Base-by-base conservation (phyloP, 2,888 invertebrate genomes). In the Aplocera efformata region DNA sequence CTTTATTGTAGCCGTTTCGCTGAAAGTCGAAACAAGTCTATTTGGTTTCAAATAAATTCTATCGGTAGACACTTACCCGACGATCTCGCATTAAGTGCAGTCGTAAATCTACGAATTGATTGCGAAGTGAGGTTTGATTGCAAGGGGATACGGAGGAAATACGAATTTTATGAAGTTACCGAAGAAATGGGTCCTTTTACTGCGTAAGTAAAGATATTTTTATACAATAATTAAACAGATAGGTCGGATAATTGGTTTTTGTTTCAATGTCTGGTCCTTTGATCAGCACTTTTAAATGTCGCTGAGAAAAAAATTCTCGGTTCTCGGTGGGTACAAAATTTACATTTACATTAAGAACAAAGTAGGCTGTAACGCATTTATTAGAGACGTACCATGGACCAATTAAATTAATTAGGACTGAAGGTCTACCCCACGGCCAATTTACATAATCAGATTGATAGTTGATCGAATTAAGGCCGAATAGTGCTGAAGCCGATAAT, bases 41-140 rank as follows among this genome's bases (percentile, higher is more conserved):
- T 52, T 21, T 35, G 30, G 48, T 41, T 11, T 40, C 40, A 48
- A 58, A 65, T 50, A 52, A 53, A 63, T 60, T 48, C 60, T 57
- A 61, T 61, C 41, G 53, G 50, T 48, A 49, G 49, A 51, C 54
- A 53, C 48, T 50, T 58, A 58, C 51, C 53, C 50, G 30, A 44
- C 56, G 60, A 62, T 57, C 56, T 52, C 36, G 38, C 60, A 53
- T 65, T 66, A 62, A 69, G 60, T 60, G 58, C 42, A 48, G 50
- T 59, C 70, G 63, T 75, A 74, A 75, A 73, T 67, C 63, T 54
- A 52, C 42, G 48, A 54, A 63, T 62, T 59, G 62, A 61, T 63
- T 60, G 60, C 58, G 51, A 51, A 65, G 61, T 60, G 54, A 60
- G 63, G 60, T 67, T 69, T 73, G 63, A 68, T 62, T 60, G 67